Evolutionary conservation across 2,113 vertebrate species (phyloP).

Genomic region (Pollachius pollachius): DNA sequence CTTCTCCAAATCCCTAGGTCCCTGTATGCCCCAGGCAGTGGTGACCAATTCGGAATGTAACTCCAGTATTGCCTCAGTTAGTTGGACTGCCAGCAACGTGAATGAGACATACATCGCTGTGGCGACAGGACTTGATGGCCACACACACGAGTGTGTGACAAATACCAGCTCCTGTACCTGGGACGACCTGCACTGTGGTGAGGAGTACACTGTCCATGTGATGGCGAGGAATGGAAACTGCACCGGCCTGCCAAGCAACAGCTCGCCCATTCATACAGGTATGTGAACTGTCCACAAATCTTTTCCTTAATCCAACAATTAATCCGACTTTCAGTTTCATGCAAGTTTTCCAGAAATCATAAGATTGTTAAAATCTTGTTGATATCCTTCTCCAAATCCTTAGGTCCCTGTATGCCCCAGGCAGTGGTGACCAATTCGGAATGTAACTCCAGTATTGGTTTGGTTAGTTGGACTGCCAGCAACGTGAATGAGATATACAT

Average conservation of each 20-base stretch:
- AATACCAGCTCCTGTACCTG: no score
- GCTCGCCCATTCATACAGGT: no score
- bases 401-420: constrained; percentile 63
- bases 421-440: constrained; percentile 41
- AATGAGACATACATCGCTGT: no score
- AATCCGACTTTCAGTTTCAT: not conserved
- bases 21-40: constrained; percentile 59
- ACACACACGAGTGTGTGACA: no score
- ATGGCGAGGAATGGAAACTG: constrained; percentile 51
- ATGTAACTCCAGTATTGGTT: constrained; percentile 30
- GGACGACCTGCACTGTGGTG: constrained; percentile 59
- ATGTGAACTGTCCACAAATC: not conserved
- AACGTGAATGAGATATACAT: no score
- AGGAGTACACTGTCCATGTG: constrained; percentile 59
- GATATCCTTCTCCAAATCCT: not conserved
- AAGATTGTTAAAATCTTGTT: not conserved
- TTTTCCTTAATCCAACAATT: not conserved
- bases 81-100: no score
- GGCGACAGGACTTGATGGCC: no score
- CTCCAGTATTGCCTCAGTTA: no score
- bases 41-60: constrained; percentile 43
- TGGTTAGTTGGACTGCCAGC: no score
- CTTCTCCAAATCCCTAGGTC: constrained; percentile 4
- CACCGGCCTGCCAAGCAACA: constrained; percentile 53
- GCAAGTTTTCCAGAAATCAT: not conserved